Conservation (phyloP, 1,140 invertebrate species). For the Drosophila eugracilis region DNA sequence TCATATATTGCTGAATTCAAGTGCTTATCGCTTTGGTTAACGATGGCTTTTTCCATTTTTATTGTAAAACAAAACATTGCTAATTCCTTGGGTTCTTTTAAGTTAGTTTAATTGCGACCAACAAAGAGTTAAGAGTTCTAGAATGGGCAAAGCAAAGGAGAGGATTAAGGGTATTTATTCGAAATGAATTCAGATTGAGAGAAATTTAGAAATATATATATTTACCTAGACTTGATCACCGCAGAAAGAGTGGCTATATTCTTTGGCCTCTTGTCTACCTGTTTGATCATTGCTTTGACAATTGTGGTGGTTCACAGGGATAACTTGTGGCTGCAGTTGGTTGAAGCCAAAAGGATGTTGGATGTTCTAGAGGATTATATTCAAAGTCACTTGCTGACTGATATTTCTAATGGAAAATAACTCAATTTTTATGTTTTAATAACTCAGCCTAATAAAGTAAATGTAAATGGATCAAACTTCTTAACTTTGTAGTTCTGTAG, state of each 20-base stretch:
- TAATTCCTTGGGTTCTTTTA: slow-evolving; percentile 16
- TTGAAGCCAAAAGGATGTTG: slow-evolving; percentile 62
- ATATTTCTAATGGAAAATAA: not conserved
- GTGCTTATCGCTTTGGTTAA: slow-evolving; percentile 47
- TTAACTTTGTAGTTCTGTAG: not conserved
- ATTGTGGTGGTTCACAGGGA: slow-evolving; percentile 66
- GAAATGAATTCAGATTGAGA: not conserved
- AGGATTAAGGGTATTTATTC: slow-evolving; percentile 59
- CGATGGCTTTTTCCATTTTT: slow-evolving; percentile 44
- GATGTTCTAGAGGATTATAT: slow-evolving; percentile 75
- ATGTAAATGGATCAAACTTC: not conserved
- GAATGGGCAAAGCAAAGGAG: slow-evolving; percentile 38
- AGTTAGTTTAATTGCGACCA: slow-evolving; percentile 49
- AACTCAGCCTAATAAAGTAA: not conserved
- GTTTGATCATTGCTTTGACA: slow-evolving; percentile 57
- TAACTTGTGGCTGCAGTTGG: slow-evolving; percentile 51
- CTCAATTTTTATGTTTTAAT: too few species aligned
- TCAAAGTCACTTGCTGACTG: slow-evolving; percentile 29
- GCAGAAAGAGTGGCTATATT: slow-evolving; percentile 67
- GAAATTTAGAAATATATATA: not conserved
- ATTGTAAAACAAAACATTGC: slow-evolving; percentile 21
- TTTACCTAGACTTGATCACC: slow-evolving; percentile 51
- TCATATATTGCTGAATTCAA: slow-evolving; percentile 14
- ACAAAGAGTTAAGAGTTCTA: slow-evolving; percentile 15
- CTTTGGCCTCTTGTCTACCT: slow-evolving; percentile 66